These are phyloP conservation scores for Euura lappo DNA, from an alignment of 1,140 invertebrate species.

Conservation along the genomic window DNA sequence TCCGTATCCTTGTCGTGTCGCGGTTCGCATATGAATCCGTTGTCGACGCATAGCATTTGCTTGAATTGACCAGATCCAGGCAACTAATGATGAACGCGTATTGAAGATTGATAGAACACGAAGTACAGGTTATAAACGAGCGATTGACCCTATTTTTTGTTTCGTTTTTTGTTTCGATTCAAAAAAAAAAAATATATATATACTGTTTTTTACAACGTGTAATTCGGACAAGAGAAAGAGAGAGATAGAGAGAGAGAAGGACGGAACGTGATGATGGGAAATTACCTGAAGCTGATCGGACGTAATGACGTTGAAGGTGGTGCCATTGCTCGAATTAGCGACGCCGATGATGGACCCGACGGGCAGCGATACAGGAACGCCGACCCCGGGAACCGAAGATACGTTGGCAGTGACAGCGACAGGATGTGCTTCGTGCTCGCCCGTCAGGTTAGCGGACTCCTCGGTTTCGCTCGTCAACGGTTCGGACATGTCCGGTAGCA, in stretches of 20 bases:
- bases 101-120: neutral
- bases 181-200: no score
- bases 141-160: no score
- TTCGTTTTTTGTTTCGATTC: no score
- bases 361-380: constrained; percentile 76
- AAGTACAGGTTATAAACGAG: no score
- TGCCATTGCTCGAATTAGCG: constrained; percentile 61
- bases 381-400: constrained; percentile 53
- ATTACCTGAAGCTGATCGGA: constrained; percentile 76
- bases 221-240: no score
- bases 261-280: neutral
- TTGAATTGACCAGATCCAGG: constrained; percentile 69
- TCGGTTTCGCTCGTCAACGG: constrained; percentile 63
- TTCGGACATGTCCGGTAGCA: constrained; percentile 68
- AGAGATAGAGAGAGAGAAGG: no score
- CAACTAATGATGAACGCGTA: constrained; percentile 43
- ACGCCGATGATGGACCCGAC: constrained; percentile 79
- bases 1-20: constrained; percentile 63
- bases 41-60: constrained; percentile 83
- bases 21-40: constrained; percentile 74
- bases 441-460: constrained; percentile 50
- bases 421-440: constrained; percentile 57
- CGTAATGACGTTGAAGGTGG: constrained; percentile 84
- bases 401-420: constrained; percentile 51
- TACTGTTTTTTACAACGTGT: no score